Evolutionary conservation across 2,113 vertebrate genomes (phyloP).

Genomic region (Lycaon pictus): DNA sequence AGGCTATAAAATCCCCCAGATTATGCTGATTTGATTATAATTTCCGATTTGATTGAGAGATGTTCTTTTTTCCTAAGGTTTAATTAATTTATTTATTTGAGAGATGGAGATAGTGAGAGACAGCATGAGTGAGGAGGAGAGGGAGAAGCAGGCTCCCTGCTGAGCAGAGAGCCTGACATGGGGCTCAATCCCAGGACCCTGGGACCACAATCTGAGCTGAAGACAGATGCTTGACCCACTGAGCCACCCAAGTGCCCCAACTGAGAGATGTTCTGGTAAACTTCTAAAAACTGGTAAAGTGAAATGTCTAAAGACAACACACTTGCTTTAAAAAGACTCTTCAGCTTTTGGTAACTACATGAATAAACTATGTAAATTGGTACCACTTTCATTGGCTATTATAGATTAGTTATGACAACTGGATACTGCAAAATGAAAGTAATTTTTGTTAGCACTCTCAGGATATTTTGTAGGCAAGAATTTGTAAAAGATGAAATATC

Average conservation of each 20-base stretch:
- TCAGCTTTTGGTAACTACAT: neutral
- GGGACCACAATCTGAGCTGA: too few relatives aligned
- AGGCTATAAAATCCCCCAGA: neutral
- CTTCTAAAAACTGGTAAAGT: neutral
- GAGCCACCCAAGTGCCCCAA: too few relatives aligned
- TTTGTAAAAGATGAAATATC: neutral
- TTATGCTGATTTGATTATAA: neutral
- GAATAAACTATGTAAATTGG: neutral
- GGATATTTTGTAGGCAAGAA: neutral
- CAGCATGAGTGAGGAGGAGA: too few relatives aligned
- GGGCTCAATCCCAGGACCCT: too few relatives aligned
- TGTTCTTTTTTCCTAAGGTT: neutral
- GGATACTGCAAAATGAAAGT: neutral
- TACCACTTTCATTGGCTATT: neutral
- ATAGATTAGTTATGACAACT: neutral
- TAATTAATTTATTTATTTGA: too few relatives aligned
- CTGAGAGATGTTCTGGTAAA: neutral
- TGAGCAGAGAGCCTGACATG: too few relatives aligned
- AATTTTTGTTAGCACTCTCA: neutral
- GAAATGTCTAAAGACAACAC: constrained; percentile 39
- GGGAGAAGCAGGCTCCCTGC: too few relatives aligned
- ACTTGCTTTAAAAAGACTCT: neutral
- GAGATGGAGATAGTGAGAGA: too few relatives aligned
- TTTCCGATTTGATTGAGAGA: constrained; percentile 20
- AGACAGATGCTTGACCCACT: too few relatives aligned